Evolutionary conservation across 2,888 invertebrate species (phyloP), one percentile per base, ranked within the genome.

Genomic region (Drosophila putrida): DNA sequence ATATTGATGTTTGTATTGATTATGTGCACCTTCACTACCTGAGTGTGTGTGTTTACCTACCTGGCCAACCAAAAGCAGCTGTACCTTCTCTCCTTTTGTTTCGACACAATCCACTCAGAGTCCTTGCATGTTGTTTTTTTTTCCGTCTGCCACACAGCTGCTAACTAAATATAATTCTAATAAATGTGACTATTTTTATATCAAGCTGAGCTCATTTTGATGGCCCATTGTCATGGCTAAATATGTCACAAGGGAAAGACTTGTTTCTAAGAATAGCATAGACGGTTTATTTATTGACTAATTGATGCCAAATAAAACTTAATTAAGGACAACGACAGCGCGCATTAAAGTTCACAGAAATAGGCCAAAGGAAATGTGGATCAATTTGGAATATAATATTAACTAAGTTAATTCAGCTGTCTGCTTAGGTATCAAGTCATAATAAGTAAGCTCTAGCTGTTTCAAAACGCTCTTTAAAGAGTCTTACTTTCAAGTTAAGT

Each of bases 1-100:
- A 20, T 80, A 86, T 86, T 75, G 67, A 69, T 78, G 67, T 69
- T 64, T 55, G 54, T 80, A 80, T 79, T 76, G 78, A 80, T 79
- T 71, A 49, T 46, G 51, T 31, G 36, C 36, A 46, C 44, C 54
- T 36, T 4, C n/a, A n/a, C 33, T 58, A 25, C 49, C 43, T 55
- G 35, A 15, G 39, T 60, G 27, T 25, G 31, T 27, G 9, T 33
- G 4, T 20, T 46, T 63, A 49, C 6, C 44, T 69, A 67, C 67
- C 64, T 64, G 64, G 8, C n/a, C 62, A 59, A 36, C 44, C 58
- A 38, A 38, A 15, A 44, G 43, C 59, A 46, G 36, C 51, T 51
- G 41, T 31, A n/a, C 50, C 25, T 33, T 25, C 31, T 4, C 31
- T 33, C 6, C 35, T 5, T 28, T 10, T n/a, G 13, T 6, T 15